A percentile compares a stretch with the other conserved stretches of the same genome.
Conservation (phyloP, 2,113 vertebrate genomes). For the Petroica traversi region DNA sequence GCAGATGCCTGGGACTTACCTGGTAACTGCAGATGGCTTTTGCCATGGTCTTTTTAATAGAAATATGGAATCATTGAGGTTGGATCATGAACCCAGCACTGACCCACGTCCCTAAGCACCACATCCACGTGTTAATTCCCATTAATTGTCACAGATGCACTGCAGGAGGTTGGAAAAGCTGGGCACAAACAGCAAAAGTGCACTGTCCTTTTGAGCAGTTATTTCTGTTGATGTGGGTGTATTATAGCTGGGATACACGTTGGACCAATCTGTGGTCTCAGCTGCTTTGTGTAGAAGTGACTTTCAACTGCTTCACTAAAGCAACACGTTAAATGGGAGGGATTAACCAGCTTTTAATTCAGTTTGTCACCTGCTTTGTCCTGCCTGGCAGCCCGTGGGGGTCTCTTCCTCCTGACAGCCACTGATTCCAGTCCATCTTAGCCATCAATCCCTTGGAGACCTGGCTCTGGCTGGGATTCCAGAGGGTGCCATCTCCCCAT, state of each 20-base stretch:
- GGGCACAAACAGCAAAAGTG: background rate
- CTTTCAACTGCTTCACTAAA: background rate
- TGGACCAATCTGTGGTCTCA: background rate
- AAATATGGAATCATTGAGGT: background rate
- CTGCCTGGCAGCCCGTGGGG: background rate
- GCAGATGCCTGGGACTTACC: background rate
- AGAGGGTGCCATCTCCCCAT: background rate
- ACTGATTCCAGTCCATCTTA: background rate
- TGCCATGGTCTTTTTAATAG: background rate
- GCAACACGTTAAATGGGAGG: background rate
- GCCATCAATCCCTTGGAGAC: background rate
- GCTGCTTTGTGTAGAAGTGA: background rate
- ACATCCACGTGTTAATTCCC: background rate
- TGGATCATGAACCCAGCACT: background rate
- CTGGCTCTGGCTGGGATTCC: background rate
- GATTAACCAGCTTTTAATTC: background rate
- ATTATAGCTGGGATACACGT: accelerated
- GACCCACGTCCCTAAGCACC: background rate
- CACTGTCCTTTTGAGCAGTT: background rate
- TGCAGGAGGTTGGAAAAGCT: background rate
- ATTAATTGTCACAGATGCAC: background rate
- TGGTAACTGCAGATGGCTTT: background rate
- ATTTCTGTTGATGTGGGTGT: background rate
- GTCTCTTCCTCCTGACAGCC: background rate
- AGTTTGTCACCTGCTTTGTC: background rate